Base-by-base conservation (phyloP, 2,888 invertebrate species). In the Eupithecia tripunctaria region DNA sequence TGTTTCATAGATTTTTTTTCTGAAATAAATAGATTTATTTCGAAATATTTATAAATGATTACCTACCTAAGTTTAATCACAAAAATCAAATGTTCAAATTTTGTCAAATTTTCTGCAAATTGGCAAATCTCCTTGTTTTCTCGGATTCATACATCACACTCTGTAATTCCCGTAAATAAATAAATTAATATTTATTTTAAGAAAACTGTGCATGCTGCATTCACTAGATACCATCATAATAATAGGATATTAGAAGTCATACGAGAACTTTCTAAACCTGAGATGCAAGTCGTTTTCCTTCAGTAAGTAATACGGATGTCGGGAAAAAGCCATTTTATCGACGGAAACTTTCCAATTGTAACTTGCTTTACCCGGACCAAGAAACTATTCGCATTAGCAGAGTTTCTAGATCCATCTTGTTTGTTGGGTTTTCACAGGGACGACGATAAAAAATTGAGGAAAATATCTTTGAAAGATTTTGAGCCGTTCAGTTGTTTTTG, bases 231-330 rank as follows among this genome's bases (percentile, higher is more conserved):
- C 14, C 38, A 64, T 41, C 21, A 59, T 38, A 47, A 36, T 64
- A 32, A 47, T 63, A 63, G 18, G 15, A 62, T 8, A 43, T 63
- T 63, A 41, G 7, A 51, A 56, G 70, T 32, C 32, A 68, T 25
- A 64, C 71, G 60, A 64, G 64, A 68, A 69, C 70, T 72, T 70
- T 75, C 69, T 59, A 69, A 43, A 65, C 62, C n/a, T 15, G 71
- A 75, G 51, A 72, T 60, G 47, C 68, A 56, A 32, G 21, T 59
- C 70, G 67, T 70, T 72, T 72, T 70, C 74, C 67, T 67, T 32
- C 56, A 69, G 69, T 70, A 75, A 67, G 68, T 74, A 43, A 74
- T 68, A 60, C 74, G 74, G 74, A 72, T 72, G 72, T 64, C 2
- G 36, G 59, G 74, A 67, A 72, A 74, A 72, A 18, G 47, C 27